Percentiles rank a stretch among this genome's conserved stretches.
These are phyloP conservation scores for Zosterops lateralis DNA, from an alignment of 2,113 vertebrate species.

Conservation along the genomic window DNA sequence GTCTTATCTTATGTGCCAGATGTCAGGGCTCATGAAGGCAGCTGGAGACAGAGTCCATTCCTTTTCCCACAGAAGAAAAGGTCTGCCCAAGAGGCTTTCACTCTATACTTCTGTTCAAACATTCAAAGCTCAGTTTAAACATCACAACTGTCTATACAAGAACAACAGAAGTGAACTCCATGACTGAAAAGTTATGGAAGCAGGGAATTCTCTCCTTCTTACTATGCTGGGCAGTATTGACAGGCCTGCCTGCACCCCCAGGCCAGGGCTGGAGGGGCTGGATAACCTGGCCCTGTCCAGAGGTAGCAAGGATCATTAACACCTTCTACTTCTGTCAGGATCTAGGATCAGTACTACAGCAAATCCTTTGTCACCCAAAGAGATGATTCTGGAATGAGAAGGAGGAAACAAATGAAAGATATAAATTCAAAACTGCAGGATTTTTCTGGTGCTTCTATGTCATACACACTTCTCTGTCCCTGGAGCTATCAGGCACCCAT, in stretches of 20 bases:
- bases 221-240: background rate
- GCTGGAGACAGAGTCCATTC: background rate
- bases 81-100: background rate
- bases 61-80: background rate
- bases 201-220: background rate
- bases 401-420: background rate
- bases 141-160: background rate
- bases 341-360: background rate
- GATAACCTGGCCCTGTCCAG: background rate
- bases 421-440: background rate
- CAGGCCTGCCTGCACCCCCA: background rate
- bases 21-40: background rate
- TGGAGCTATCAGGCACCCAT: background rate
- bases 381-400: background rate
- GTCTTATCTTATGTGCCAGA: background rate
- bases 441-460: background rate
- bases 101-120: background rate
- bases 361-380: background rate
- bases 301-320: background rate
- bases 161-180: background rate
- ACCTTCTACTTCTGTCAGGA: background rate
- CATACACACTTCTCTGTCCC: background rate
- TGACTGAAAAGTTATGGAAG: background rate
- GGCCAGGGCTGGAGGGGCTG: fast-evolving
- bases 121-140: background rate